Conservation (phyloP, 2,797 vertebrate species). For the Falco peregrinus region DNA sequence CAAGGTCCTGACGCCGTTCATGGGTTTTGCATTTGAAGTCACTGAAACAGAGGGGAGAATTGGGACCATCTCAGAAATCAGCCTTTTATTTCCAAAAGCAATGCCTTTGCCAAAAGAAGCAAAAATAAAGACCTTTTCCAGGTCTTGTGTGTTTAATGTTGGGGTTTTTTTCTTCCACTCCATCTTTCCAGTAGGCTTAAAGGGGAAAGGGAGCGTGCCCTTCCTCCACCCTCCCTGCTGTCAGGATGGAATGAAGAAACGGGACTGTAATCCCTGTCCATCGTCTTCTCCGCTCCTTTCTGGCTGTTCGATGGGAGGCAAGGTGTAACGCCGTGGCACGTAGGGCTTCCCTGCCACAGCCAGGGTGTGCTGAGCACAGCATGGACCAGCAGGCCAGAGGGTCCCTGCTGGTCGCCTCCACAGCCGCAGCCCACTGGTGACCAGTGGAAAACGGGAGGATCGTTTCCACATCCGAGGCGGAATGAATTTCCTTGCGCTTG, state of each 20-base stretch:
- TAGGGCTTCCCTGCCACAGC: not conserved
- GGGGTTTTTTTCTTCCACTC: not conserved
- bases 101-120: too few relatives aligned
- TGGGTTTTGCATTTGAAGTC: not conserved
- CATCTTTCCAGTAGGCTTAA: not conserved
- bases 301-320: not conserved
- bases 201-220: not conserved
- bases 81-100: not conserved
- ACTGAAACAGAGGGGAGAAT: not conserved
- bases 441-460: not conserved
- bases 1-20: accelerated
- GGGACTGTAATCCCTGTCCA: too few relatives aligned
- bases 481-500: not conserved
- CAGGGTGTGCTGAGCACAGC: not conserved
- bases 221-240: not conserved
- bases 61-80: not conserved
- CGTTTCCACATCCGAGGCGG: not conserved
- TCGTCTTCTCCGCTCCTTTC: accelerated
- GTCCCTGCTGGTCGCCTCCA: not conserved
- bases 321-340: accelerated
- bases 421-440: not conserved
- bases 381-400: not conserved
- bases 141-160: not conserved
- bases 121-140: not conserved
- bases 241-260: not conserved